A percentile compares a stretch with the other conserved stretches of the same genome.
phyloP scores from a whole-genome alignment of 2,113 vertebrate species.

The Podarcis raffonei region DNA sequence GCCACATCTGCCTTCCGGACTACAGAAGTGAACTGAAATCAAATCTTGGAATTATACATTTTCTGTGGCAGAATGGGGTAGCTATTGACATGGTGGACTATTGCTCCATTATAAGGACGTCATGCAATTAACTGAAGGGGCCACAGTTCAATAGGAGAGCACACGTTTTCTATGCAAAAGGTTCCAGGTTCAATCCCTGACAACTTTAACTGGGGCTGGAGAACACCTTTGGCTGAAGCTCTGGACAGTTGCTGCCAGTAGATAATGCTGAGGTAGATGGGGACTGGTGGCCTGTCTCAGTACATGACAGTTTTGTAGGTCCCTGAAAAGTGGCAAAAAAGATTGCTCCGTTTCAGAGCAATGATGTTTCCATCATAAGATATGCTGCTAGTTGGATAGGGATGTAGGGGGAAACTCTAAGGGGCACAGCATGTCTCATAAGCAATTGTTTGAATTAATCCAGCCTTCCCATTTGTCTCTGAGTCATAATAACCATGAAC shows the following conservation, averaged over 20 bases:
- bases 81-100: neutral
- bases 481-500: constrained; percentile 17
- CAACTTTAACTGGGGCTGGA: no score
- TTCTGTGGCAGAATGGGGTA: neutral
- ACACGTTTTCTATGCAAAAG: neutral
- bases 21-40: neutral
- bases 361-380: neutral
- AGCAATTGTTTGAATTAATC: constrained; percentile 14
- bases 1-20: neutral
- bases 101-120: neutral
- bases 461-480: neutral
- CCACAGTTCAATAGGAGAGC: neutral
- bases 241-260: neutral
- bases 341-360: neutral
- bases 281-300: neutral
- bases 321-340: neutral
- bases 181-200: neutral
- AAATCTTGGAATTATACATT: neutral
- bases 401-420: neutral
- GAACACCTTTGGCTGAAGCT: neutral
- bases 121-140: neutral
- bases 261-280: neutral
- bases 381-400: no score
- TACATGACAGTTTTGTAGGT: neutral
- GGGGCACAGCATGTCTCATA: constrained; percentile 1